These are phyloP conservation scores for Acanthopleura granulata DNA, from an alignment of 2,888 invertebrate genomes.

Conservation along the genomic window DNA sequence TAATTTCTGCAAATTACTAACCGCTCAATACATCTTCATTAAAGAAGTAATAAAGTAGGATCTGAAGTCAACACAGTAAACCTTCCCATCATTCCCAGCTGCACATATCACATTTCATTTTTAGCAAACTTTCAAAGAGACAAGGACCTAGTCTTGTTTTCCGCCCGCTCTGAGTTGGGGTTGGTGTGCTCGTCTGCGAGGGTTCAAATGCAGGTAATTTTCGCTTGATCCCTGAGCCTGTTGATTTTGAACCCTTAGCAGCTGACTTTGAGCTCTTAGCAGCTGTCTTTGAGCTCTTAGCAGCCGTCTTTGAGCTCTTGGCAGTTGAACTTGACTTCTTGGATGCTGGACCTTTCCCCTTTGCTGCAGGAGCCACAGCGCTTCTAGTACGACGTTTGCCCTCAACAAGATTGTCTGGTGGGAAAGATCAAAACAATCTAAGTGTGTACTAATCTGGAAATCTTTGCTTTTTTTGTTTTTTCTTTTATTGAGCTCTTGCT, in stretches of 20 bases:
- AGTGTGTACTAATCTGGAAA: too few species aligned
- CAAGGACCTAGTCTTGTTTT: background rate
- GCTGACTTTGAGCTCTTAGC: background rate
- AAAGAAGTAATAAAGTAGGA: too few species aligned
- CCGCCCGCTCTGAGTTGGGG: slow-evolving; percentile 40
- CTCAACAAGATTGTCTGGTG: slow-evolving; percentile 47
- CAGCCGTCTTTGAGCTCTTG: slow-evolving; percentile 4
- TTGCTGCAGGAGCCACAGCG: slow-evolving; percentile 18
- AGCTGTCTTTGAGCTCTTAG: background rate
- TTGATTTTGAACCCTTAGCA: background rate
- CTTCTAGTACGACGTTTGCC: slow-evolving; percentile 32
- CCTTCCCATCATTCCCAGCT: too few species aligned
- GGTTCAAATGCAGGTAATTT: slow-evolving; percentile 40
- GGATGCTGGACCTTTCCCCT: slow-evolving; percentile 14
- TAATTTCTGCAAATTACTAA: too few species aligned
- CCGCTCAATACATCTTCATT: too few species aligned
- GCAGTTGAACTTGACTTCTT: background rate
- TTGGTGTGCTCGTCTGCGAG: slow-evolving; percentile 55
- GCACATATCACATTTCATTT: too few species aligned
- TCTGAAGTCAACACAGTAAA: too few species aligned
- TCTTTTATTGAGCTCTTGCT: too few species aligned
- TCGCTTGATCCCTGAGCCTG: slow-evolving; percentile 30
- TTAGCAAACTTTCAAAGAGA: too few species aligned
- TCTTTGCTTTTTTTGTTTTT: too few species aligned
- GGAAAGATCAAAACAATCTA: too few species aligned